These are phyloP conservation scores for Pangasius krempfi DNA, from an alignment of 2,797 vertebrate species.

Conservation along the genomic window DNA sequence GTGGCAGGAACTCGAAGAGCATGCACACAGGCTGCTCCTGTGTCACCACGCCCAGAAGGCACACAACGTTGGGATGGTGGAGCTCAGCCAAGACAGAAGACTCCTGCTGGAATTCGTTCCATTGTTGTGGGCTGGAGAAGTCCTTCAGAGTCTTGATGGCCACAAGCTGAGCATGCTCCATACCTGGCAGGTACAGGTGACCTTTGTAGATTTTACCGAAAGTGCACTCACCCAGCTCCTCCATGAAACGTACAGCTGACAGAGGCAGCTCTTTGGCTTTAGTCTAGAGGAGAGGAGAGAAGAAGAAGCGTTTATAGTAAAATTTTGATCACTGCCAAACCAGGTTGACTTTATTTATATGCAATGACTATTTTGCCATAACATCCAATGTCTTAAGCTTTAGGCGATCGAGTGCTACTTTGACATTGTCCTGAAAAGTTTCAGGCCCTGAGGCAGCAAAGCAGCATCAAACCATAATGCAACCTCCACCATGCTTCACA, in stretches of 20 bases:
- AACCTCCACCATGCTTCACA: background rate
- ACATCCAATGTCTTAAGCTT: too few species aligned
- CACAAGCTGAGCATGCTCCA: slow-evolving; percentile 95
- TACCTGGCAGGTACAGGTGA: slow-evolving; percentile 95
- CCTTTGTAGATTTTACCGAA: slow-evolving; percentile 98
- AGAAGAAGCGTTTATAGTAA: background rate
- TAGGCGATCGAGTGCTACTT: background rate
- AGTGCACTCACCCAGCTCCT: slow-evolving; percentile 91
- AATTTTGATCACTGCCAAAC: background rate
- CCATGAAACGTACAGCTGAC: slow-evolving; percentile 97
- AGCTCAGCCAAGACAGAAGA: slow-evolving; percentile 88
- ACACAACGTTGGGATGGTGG: slow-evolving; percentile 93
- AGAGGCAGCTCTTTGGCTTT: slow-evolving; percentile 96
- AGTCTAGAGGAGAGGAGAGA: slow-evolving; percentile 72
- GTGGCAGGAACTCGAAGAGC: slow-evolving; percentile 93
- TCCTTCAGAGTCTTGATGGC: slow-evolving; percentile 98
- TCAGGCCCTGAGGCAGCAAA: background rate
- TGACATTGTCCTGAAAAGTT: background rate
- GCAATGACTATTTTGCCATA: background rate
- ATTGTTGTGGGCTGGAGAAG: slow-evolving; percentile 86
- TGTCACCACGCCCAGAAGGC: slow-evolving; percentile 91
- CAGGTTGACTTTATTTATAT: background rate
- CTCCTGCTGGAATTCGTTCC: slow-evolving; percentile 96
- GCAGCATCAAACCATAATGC: background rate
- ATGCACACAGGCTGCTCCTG: slow-evolving; percentile 96